Evolutionary conservation across 2,888 invertebrate species (phyloP), one percentile per base, ranked within the genome.

Genomic region (Liopterus haemorrhoidalis): DNA sequence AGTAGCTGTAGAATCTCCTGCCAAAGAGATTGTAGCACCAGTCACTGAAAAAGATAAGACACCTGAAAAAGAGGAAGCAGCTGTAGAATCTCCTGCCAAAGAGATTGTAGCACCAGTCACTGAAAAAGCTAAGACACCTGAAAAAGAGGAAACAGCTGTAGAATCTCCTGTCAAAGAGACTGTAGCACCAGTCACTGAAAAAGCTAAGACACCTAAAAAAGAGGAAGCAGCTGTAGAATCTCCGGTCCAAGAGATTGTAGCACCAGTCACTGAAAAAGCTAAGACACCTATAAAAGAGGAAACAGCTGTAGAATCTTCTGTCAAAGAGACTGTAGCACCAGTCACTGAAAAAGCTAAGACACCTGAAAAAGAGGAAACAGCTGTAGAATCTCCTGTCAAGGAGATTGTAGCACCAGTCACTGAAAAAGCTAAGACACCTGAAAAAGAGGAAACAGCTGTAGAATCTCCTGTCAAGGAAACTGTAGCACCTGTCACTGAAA

Each of bases 41-140:
- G n/a, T n/a, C n/a, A n/a, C 3, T 2, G 32, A 32, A 32, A 32
- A 18, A 32, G 8, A 5, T n/a, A 32, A 32, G 14, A 32, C 41
- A 20, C 41, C 41, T 14, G 19, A 32, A 19, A 18, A 20, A 8
- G 24, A 30, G 33, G 39, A 38, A 21, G 30, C 18, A 33, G 21
- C 28, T 14, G 18, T 36, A 33, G 12, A 22, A 41, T 44, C 25
- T 44, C 21, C 15, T 24, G 45, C 48, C 25, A 46, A 46, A 16
- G 14, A 39, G 9, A 51, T 52, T 45, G 51, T 52, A 43, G 45
- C 22, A 9, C 46, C 44, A 36, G 37, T 33, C 9, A 45, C 49
- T 25, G 43, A 48, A 44, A 36, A 33, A 30, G 30, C 42, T 22
- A 44, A 15, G 18, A 9, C 19, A 2, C 11, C 12, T 9, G 16